Conservation (phyloP, 2,888 invertebrate genomes). For the Leucania comma region DNA sequence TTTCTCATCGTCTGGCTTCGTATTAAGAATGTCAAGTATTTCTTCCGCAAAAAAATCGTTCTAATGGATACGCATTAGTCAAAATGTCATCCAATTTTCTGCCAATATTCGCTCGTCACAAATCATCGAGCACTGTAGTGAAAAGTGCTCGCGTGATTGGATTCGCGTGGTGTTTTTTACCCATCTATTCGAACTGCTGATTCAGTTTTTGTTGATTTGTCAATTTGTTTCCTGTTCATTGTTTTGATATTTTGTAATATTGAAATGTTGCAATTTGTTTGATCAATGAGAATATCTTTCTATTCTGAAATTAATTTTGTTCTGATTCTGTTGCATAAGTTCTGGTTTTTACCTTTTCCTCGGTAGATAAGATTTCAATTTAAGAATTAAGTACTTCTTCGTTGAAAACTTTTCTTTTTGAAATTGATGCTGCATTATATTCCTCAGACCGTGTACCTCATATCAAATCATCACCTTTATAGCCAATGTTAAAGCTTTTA, state of each 20-base stretch:
- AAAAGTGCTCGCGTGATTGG: slow-evolving; percentile 55
- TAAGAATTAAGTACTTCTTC: background rate
- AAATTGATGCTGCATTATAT: background rate
- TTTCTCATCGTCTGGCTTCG: slow-evolving; percentile 5
- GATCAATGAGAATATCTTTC: background rate
- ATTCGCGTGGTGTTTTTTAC: slow-evolving; percentile 49
- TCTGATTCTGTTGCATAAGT: background rate
- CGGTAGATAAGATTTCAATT: background rate
- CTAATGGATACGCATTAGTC: slow-evolving; percentile 27
- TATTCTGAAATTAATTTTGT: background rate
- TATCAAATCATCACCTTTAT: background rate
- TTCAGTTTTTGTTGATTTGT: slow-evolving; percentile 47
- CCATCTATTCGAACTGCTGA: slow-evolving; percentile 25
- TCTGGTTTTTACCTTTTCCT: slow-evolving; percentile 3
- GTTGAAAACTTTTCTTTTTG: background rate
- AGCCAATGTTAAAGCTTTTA: background rate
- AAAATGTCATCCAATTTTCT: slow-evolving; percentile 38
- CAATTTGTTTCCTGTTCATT: slow-evolving; percentile 55
- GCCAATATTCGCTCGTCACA: slow-evolving; percentile 41
- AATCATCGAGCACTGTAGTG: slow-evolving; percentile 42
- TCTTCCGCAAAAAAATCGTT: slow-evolving; percentile 18
- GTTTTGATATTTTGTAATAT: slow-evolving; percentile 30
- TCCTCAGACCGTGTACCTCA: background rate
- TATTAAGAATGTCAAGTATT: slow-evolving; percentile 18
- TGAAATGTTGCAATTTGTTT: slow-evolving; percentile 6